Evolutionary conservation across 2,113 vertebrate species (phyloP), one percentile per base, ranked within the genome.

Genomic region (Microcebus griseorufus): DNA sequence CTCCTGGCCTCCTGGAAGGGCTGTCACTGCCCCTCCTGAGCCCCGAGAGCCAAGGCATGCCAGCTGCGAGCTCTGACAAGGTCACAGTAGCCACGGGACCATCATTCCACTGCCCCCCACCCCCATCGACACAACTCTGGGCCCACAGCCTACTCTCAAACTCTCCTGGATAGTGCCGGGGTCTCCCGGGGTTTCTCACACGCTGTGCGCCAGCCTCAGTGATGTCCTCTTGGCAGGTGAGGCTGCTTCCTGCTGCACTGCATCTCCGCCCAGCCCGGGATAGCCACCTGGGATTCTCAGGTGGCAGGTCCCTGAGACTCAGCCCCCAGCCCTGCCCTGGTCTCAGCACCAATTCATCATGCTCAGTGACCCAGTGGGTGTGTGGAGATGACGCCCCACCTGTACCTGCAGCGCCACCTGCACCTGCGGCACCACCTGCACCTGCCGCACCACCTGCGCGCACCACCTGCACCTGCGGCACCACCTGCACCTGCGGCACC

Each of bases 31-130:
- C 9, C 1, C 29, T 22, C 18, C 12, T 20, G 42, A 45, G 8
- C 22, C 29, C 60, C 10, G 17, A 2, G 0, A 22, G 6, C n/a
- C 62, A 67, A 18, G 17, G 55, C 18, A 25, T 18, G 58, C 45
- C 0, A 0, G 34, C 85, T 18, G 0, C 0, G 27, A 60, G 4
- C 0, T 37, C 29, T 25, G 45, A 18, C 0, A 0, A 27, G 51
- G 42, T 39, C 80, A 64, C 55, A 0, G 0, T n/a, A 39, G 55
- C 9, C 45, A 10, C 13, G 5, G 25, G 48, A 48, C 48, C 4
- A 2, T 48, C 6, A 0, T 37, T 11, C 20, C 8, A 3, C n/a
- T 8, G 42, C 34, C 5, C 12, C 37, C 37, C 37, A 51, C 23
- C 53, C 67, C 27, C 16, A 27, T 7, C 62, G 7, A 16, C 34